A percentile compares a stretch with the other conserved stretches of the same genome.
phyloP scores from a whole-genome alignment of 2,888 invertebrate genomes.

The Rhodophaea formosa region DNA sequence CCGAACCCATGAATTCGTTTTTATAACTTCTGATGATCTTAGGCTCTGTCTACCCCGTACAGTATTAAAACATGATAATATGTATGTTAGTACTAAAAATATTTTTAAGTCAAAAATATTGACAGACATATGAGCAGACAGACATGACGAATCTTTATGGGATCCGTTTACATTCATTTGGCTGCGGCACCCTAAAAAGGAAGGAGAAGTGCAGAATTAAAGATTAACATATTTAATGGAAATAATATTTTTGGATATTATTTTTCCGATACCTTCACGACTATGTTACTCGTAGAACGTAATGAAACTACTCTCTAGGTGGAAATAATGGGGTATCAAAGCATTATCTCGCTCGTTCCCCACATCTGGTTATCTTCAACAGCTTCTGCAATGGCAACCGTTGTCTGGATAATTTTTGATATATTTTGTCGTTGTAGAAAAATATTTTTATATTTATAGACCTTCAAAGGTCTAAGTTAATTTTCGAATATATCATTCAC shows the following conservation, averaged over 20 bases:
- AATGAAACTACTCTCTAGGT: slow-evolving; percentile 10
- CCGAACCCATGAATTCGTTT: no score
- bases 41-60: no score
- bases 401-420: neutral
- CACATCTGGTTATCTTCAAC: slow-evolving; percentile 12
- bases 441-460: neutral
- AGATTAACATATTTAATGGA: no score
- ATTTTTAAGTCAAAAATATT: no score
- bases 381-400: neutral
- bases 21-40: no score
- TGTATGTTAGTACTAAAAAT: no score
- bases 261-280: neutral
- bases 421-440: neutral
- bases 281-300: neutral
- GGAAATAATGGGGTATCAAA: slow-evolving; percentile 14
- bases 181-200: neutral
- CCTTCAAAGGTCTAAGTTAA: no score
- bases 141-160: no score
- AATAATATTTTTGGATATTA: neutral
- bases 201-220: neutral
- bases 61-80: no score
- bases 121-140: no score
- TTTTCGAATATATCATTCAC: no score
- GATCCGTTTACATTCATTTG: no score
- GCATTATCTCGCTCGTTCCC: slow-evolving; percentile 10